Evolutionary conservation across 2,113 vertebrate species (phyloP).

Genomic region (Clarias batrachus): DNA sequence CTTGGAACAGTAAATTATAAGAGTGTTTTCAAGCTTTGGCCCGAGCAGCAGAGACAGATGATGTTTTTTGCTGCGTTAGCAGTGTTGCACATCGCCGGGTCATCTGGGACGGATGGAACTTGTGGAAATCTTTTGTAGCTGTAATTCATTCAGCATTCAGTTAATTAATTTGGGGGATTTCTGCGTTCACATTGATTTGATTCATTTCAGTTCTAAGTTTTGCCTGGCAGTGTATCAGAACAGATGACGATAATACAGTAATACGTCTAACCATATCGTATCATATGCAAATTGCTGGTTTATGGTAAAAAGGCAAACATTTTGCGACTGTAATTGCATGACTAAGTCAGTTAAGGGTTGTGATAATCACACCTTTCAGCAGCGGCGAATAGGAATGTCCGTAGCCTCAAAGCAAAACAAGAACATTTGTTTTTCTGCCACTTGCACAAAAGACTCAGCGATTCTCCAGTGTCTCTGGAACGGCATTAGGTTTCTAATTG

Average conservation of each 20-base stretch:
- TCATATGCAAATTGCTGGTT: conserved; percentile 28
- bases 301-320: conserved; percentile 14
- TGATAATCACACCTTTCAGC: conserved; percentile 17
- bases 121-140: neutral
- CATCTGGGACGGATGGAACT: conserved; percentile 19
- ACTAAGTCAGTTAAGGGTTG: conserved; percentile 26
- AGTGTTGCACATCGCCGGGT: conserved; percentile 8
- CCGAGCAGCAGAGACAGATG: neutral
- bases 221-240: neutral
- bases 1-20: conserved; percentile 45
- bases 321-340: conserved; percentile 38
- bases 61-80: conserved; percentile 27
- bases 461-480: conserved; percentile 31
- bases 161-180: neutral
- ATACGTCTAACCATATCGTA: conserved; percentile 3
- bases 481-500: conserved; percentile 44
- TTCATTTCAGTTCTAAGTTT: neutral
- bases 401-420: conserved; percentile 40
- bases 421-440: conserved; percentile 40
- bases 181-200: neutral
- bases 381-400: conserved; percentile 18
- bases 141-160: neutral
- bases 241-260: neutral
- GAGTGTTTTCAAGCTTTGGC: conserved; percentile 11
- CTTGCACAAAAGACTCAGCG: conserved; percentile 19